Evolutionary conservation across 1,140 invertebrate genomes (phyloP).

Genomic region (Zaprionus capensis): DNA sequence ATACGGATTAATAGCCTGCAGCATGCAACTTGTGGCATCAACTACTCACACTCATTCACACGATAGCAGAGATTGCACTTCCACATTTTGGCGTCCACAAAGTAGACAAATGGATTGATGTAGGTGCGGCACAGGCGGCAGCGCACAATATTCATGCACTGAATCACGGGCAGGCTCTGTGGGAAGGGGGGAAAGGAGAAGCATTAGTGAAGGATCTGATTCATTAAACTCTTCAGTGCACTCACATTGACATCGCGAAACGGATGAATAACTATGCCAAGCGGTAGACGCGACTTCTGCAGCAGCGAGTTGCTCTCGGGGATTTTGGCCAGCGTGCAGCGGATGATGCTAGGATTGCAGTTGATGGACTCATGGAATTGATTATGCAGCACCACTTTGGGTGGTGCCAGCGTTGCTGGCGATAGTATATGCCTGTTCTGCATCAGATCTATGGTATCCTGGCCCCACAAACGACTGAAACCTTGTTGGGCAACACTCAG

Average conservation of each 20-base stretch:
- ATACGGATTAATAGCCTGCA: not conserved
- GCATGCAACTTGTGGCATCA: not conserved
- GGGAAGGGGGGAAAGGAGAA: slow-evolving; percentile 41
- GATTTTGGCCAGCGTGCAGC: slow-evolving; percentile 97
- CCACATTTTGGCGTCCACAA: slow-evolving; percentile 98
- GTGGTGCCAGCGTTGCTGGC: slow-evolving; percentile 90
- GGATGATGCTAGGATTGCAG: slow-evolving; percentile 95
- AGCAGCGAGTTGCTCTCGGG: slow-evolving; percentile 96
- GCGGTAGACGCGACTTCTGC: slow-evolving; percentile 97
- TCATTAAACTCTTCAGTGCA: fast-evolving
- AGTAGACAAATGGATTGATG: slow-evolving; percentile 99
- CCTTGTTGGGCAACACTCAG: slow-evolving; percentile 88
- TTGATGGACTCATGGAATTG: slow-evolving; percentile 93
- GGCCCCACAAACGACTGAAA: slow-evolving; percentile 92
- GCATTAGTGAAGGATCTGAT: not conserved
- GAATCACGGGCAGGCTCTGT: slow-evolving; percentile 97
- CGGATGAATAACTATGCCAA: slow-evolving; percentile 99
- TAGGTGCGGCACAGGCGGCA: slow-evolving; percentile 98
- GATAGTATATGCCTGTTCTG: slow-evolving; percentile 94
- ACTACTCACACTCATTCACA: slow-evolving; percentile 95
- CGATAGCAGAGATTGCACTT: slow-evolving; percentile 99
- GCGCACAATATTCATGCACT: slow-evolving; percentile 97
- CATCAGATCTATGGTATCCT: slow-evolving; percentile 92
- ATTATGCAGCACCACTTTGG: slow-evolving; percentile 91
- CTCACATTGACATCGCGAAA: slow-evolving; percentile 98